phyloP scores from a whole-genome alignment of 2,113 vertebrate species.

The Platysternon megacephalum region DNA sequence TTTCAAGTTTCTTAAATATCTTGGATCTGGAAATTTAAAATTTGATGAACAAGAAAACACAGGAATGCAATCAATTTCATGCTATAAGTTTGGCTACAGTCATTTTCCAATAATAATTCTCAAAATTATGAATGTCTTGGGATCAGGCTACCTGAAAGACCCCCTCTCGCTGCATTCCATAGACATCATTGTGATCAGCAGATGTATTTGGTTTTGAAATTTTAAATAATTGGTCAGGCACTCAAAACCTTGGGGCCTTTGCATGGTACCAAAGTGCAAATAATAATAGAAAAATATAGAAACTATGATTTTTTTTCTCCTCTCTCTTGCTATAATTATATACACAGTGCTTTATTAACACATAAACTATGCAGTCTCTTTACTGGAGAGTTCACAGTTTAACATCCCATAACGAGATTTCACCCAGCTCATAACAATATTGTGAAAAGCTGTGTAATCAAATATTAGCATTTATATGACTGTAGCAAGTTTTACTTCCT shows the following conservation, averaged over 20 bases:
- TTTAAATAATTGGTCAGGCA: neutral
- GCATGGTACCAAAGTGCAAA: neutral
- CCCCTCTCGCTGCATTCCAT: neutral
- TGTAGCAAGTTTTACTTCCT: neutral
- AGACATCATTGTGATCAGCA: neutral
- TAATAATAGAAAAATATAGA: neutral
- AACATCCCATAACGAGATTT: neutral
- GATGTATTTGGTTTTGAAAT: neutral
- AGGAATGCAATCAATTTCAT: neutral
- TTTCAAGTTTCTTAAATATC: neutral
- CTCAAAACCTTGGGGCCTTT: neutral
- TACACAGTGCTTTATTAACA: neutral
- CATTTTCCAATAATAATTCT: neutral
- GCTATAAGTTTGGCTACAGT: neutral
- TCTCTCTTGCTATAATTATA: neutral
- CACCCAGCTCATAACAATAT: neutral
- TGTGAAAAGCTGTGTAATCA: neutral
- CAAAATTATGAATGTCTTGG: neutral
- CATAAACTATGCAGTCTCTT: neutral
- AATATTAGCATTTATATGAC: neutral
- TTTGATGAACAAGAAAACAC: neutral
- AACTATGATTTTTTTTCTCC: too few species aligned
- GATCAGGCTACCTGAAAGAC: neutral
- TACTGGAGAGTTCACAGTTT: neutral
- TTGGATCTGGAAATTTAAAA: neutral